phyloP scores from a whole-genome alignment of 2,888 invertebrate species.

The Pomacea canaliculata region DNA sequence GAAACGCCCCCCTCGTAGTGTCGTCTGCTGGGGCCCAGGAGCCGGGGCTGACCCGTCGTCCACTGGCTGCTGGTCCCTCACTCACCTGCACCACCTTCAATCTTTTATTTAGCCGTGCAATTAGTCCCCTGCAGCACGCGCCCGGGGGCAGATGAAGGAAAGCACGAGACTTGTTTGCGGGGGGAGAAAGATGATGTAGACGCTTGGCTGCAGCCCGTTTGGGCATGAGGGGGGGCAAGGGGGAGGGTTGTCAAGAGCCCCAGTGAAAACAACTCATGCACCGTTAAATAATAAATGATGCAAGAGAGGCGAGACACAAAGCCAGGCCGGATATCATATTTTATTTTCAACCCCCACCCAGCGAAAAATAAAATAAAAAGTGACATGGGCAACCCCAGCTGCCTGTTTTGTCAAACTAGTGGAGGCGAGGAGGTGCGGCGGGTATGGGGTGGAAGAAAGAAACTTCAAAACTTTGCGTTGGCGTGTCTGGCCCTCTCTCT shows the following conservation, averaged over 20 bases:
- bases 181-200: too few relatives aligned
- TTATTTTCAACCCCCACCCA: slow-evolving; percentile 9
- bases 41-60: too few relatives aligned
- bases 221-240: not conserved
- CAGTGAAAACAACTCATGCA: not conserved
- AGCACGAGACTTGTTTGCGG: too few relatives aligned
- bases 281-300: slow-evolving; percentile 22
- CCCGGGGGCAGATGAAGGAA: too few relatives aligned
- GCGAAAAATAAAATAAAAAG: not conserved
- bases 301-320: slow-evolving; percentile 11
- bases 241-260: not conserved
- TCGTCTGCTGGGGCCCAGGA: not conserved
- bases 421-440: not conserved
- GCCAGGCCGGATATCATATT: slow-evolving; percentile 9
- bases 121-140: too few relatives aligned
- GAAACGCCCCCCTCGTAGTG: slow-evolving; percentile 15
- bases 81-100: too few relatives aligned
- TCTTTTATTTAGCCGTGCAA: too few relatives aligned
- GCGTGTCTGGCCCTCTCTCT: not conserved
- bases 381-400: not conserved
- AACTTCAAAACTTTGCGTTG: slow-evolving; percentile 1
- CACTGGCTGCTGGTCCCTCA: too few relatives aligned
- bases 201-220: not conserved
- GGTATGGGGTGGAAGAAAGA: not conserved
- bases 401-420: not conserved